Conservation (phyloP, 2,797 vertebrate species). For the Crax fasciolata region DNA sequence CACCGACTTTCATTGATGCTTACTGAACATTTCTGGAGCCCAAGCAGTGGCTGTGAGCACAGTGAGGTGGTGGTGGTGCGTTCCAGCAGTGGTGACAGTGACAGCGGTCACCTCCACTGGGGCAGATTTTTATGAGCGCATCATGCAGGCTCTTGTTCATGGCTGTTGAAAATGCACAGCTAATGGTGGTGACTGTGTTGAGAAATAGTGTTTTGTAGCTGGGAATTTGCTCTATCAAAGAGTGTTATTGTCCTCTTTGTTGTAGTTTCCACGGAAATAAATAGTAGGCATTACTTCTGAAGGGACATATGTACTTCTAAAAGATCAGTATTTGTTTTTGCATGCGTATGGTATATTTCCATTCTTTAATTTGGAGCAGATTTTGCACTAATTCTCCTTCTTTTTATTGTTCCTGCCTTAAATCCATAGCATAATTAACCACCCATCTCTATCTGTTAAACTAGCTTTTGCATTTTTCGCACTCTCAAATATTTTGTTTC, state of each 20-base stretch:
- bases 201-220: not conserved
- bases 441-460: not conserved
- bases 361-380: not conserved
- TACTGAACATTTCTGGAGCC: not conserved
- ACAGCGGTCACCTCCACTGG: not conserved
- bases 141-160: not conserved
- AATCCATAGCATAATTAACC: not conserved
- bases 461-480: not conserved
- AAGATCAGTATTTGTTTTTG: not conserved
- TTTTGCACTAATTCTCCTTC: not conserved
- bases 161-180: not conserved
- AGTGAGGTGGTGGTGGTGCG: not conserved
- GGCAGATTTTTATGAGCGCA: not conserved
- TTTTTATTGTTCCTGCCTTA: not conserved
- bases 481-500: not conserved
- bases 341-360: not conserved
- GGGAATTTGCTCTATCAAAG: not conserved
- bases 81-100: not conserved
- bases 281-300: not conserved
- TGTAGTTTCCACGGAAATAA: no score
- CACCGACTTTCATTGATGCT: no score
- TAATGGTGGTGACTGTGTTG: not conserved
- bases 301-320: not conserved
- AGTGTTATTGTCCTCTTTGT: not conserved
- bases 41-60: no score